Evolutionary conservation across 2,888 invertebrate species (phyloP), one percentile per base, ranked within the genome.

Genomic region (Cephus spinipes): DNA sequence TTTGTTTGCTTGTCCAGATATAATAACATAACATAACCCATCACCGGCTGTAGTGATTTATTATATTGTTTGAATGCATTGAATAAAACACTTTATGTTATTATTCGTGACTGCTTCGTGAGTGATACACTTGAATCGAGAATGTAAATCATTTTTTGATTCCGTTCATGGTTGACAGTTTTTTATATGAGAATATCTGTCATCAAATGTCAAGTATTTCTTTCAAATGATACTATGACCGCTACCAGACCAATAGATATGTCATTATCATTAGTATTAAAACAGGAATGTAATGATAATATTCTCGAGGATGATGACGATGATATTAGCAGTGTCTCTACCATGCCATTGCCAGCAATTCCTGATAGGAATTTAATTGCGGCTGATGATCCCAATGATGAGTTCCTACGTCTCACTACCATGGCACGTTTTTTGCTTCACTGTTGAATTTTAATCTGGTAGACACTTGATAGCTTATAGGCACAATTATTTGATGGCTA

Each of bases 321-420:
- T n/a, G 85, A 88, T 73, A 83, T 82, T 32, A 80, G 81, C 68
- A 84, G 84, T 71, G 79, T 84, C 35, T 81, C 85, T 15, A 83
- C 86, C 4, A 77, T 89, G 79, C 79, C 86, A 9, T 79, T 87
- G 76, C 89, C 89, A 11, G 83, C 85, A 6, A 84, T 88, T 76
- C 84, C 86, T 11, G 83, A 82, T 9, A 86, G 82, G 30, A 84
- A 85, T 81, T 79, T 79, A 73, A 76, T 83, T 9, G 79, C 83
- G 76, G 78, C 81, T 30, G 76, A 76, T 15, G 85, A 87, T 77
- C 77, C 83, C 1, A 85, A 82, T 9, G 82, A 86, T 33, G 88
- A 89, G 75, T 89, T 88, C 76, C 83, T 89, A 69, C 87, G 85
- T 40, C 83, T 89, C 12, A 88, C 87, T 12, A 84, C 87, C 69